Evolutionary conservation across 2,888 invertebrate genomes (phyloP).

Genomic region (Branchellion lobata): DNA sequence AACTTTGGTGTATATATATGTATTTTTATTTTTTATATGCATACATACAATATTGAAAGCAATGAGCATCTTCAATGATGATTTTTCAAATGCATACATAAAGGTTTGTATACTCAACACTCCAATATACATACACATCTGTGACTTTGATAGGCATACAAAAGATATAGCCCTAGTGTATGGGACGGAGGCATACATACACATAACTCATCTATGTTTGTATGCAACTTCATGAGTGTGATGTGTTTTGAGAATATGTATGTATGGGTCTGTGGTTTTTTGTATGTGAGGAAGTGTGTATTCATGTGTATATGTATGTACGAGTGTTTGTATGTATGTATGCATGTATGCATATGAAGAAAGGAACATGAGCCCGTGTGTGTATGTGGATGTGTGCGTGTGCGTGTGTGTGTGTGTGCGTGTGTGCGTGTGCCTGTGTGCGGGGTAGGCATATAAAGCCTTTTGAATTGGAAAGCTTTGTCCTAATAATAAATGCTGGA

Average conservation of each 20-base stretch:
- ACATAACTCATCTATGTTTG: background rate
- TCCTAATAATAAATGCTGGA: too few species aligned
- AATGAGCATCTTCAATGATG: too few species aligned
- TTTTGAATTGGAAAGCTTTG: background rate
- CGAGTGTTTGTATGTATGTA: background rate
- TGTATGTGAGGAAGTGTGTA: background rate
- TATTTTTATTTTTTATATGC: too few species aligned
- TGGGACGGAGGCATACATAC: too few species aligned
- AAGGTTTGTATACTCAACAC: too few species aligned
- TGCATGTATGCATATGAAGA: too few species aligned
- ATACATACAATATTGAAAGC: too few species aligned
- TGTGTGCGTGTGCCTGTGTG: background rate
- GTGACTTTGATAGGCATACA: too few species aligned
- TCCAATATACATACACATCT: too few species aligned
- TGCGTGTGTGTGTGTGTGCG: background rate
- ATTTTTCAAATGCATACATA: too few species aligned
- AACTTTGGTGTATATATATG: too few species aligned
- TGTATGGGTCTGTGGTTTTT: background rate
- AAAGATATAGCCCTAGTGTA: too few species aligned
- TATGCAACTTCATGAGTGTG: background rate
- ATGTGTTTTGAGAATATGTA: background rate
- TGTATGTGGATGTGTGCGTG: background rate
- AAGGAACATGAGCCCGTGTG: background rate
- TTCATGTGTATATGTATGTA: background rate
- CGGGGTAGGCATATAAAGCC: background rate